A percentile compares a stretch with the other conserved stretches of the same genome.
These are phyloP conservation scores for Antechinus flavipes DNA, from an alignment of 2,113 vertebrate species.

Conservation along the genomic window DNA sequence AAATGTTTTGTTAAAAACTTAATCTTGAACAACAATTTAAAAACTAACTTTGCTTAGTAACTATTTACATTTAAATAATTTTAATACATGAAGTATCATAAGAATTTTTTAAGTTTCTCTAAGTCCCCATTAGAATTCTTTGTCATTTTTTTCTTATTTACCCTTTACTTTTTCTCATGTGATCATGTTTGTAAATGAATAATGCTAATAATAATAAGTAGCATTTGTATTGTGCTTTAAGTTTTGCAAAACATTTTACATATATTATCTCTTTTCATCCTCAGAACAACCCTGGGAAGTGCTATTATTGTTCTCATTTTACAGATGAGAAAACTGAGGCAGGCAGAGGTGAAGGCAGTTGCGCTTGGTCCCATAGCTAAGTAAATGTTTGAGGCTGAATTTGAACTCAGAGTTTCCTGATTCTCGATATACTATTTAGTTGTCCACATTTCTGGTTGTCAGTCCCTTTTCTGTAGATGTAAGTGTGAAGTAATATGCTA, in stretches of 20 bases:
- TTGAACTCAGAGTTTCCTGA: not conserved
- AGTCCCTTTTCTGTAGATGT: not conserved
- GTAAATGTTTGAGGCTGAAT: not conserved
- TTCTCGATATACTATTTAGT: not conserved
- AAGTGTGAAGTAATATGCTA: not conserved
- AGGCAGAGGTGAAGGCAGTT: not conserved
- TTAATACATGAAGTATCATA: not conserved
- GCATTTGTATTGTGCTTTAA: not conserved
- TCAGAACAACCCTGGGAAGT: not conserved
- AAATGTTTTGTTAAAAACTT: not conserved
- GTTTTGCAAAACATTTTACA: not conserved
- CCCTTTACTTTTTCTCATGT: not conserved
- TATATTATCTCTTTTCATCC: not conserved
- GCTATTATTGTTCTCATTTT: not conserved
- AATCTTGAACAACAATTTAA: not conserved
- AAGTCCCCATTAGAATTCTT: not conserved
- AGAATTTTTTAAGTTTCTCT: not conserved
- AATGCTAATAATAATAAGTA: not conserved
- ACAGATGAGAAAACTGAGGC: not conserved
- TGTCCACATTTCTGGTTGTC: not conserved
- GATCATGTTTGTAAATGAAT: not conserved
- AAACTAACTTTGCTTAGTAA: not conserved
- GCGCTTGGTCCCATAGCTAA: not conserved
- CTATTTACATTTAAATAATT: not conserved
- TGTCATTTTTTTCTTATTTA: not conserved